Base-by-base conservation (phyloP, 2,797 vertebrate species). In the Tinamus major region DNA sequence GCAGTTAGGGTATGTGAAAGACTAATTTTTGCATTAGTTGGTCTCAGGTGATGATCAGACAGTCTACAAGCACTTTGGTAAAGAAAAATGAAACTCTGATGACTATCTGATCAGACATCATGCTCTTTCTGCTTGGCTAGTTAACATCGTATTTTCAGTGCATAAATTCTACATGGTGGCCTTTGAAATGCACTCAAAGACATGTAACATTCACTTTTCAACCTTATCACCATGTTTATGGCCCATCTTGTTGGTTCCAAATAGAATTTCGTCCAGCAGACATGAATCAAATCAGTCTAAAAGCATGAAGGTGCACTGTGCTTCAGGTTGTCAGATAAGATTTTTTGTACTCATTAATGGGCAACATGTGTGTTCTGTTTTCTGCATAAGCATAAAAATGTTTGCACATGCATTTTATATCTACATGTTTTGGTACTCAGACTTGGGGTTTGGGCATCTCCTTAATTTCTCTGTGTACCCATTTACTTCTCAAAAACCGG, bases 41-140 rank as follows among this genome's bases (percentile, higher is more conserved):
- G 91, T 96, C 90, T 91, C 90, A 85, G 79, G 59, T 95, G 91
- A 91, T 87, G 94, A 96, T 79, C 59, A 94, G 71, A 83, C 71
- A 95, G 82, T 88, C 79, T 92, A 95, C 91, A 95, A 94, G 94
- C 86, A 95, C 90, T 95, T 95, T 51, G 80, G 86, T 46, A 58
- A 95, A 97, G 97, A 92, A 96, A 97, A 97, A 96, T 91, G 78
- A 94, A 96, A 97, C 71, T 81, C 91, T 96, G 94, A 97, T 35
- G 88, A 72, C 78, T 91, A 94, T 95, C 61, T 78, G 92, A 95
- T 95, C 93, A 97, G 97, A 97, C 95, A 96, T 90, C 59, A 71
- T 80, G 77, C 90, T 97, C 88, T 95, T 97, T 97, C 96, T 96
- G 92, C 96, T 96, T 95, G 90, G 77, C 49, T 97, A 95, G 92